Evolutionary conservation across 2,888 invertebrate species (phyloP).

Genomic region (Melanotus villosus): DNA sequence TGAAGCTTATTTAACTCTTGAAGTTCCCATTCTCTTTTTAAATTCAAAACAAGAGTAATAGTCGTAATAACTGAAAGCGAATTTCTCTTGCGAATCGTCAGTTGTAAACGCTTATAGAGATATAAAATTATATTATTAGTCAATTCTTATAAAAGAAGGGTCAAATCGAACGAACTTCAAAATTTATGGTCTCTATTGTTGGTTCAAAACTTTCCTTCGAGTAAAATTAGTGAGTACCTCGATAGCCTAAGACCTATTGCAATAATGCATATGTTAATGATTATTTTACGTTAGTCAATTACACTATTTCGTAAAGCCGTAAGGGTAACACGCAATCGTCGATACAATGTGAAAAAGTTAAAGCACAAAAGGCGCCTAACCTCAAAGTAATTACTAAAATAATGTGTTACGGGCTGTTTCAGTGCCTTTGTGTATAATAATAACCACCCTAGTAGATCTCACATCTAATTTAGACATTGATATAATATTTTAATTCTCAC

Average conservation of each 20-base stretch:
- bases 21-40: no score
- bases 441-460: slow-evolving; percentile 35
- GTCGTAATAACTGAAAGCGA: background rate
- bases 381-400: slow-evolving; percentile 41
- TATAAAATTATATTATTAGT: background rate
- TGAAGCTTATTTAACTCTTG: no score
- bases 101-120: background rate
- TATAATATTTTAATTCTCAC: slow-evolving; percentile 50
- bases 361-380: slow-evolving; percentile 32
- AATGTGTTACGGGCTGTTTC: slow-evolving; percentile 33
- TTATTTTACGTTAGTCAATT: slow-evolving; percentile 17
- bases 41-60: no score
- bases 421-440: slow-evolving; percentile 35
- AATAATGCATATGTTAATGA: slow-evolving; percentile 21
- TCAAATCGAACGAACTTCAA: slow-evolving; percentile 2
- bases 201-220: background rate
- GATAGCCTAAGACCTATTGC: background rate
- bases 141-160: slow-evolving; percentile 1
- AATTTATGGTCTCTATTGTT: slow-evolving; percentile 4
- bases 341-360: slow-evolving; percentile 14
- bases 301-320: slow-evolving; percentile 20
- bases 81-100: background rate
- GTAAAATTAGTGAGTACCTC: background rate
- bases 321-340: slow-evolving; percentile 30
- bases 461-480: slow-evolving; percentile 50